Base-by-base conservation (phyloP, 2,888 invertebrate genomes). In the Thera obeliscata region DNA sequence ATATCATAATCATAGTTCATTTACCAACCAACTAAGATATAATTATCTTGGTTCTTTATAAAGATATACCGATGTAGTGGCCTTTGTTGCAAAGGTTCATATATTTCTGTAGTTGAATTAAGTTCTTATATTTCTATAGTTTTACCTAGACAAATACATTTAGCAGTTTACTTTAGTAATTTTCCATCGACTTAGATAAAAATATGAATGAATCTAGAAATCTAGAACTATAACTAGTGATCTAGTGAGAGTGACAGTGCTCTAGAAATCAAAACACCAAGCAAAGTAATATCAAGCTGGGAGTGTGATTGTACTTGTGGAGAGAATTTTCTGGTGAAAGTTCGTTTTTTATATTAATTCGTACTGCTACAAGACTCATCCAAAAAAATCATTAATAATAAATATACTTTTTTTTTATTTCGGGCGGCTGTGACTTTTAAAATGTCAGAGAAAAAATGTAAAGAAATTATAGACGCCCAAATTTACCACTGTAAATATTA, bases 261-360 rank as follows among this genome's bases (percentile, higher is more conserved):
- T 80, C 79, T 78, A 78, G 65, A 77, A 81, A 83, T 63, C 64
- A 82, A 82, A 77, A 84, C 79, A 84, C 85, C 76, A 87, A 87
- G 87, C 87, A 82, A 83, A 84, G 75, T 74, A 82, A 79, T 75
- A 74, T 71, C 56, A 84, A 85, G 85, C 84, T 72, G 81, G 83
- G 82, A 79, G 43, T 66, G 75, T 76, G 75, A 73, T 69, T 71
- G 72, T 70, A 70, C 33, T 48, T 67, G 59, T 73, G 72, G 75
- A 75, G 76, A 76, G 75, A 78, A 75, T 71, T 74, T 76, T 70
- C 59, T 64, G 50, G 49, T 60, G 2, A 3, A 11, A 12, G 56
- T 56, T 38, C 12, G 56, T 56, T 56, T 56, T 52, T 33, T 4
- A 49, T 2, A 12, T 49, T n/a, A 12, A 12, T 49, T 8, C 2